Evolutionary conservation across 2,797 vertebrate species (phyloP), one percentile per base, ranked within the genome.

Genomic region (Gallinago nigripennis): DNA sequence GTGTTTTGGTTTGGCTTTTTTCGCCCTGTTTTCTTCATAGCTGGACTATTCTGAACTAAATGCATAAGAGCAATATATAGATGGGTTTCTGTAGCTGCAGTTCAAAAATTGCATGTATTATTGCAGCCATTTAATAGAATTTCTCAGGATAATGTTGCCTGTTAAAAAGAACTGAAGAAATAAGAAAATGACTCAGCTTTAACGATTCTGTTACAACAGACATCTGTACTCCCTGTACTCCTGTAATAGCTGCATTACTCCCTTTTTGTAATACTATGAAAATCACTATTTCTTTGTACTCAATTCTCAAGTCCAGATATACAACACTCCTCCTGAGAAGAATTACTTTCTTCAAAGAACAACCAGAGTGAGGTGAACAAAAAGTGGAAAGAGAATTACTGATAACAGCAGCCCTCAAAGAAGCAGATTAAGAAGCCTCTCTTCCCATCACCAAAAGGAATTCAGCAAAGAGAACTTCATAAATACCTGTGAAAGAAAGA

Each of bases 191-290:
- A 16, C 24, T 64, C 2, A 1, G 10, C 28, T 92, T 19, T 20
- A 27, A 68, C 20, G 10, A 43, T 11, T 58, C 60, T 66, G 13
- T 25, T 65, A 39, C 19, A 50, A 69, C n/a, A 92, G 50, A 35
- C 20, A 46, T 0, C 25, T 21, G 16, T 70, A 45, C 7, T 23
- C 23, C 16, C 18, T 37, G 7, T 3, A 46, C 1, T 39, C 39
- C 39, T 39, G 39, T 39, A 39, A 39, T 39, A 39, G 39, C 39
- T 39, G 39, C 6, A 39, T 39, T 39, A 39, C 39, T 39, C 39
- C 39, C 61, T 16, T 71, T 79, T 35, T 7, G 18, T 20, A 80
- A 64, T 51, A 28, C 3, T 16, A 37, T 21, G 57, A 39, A 68
- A 82, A 20, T 5, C 50, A 82, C 50, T 28, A 31, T 16, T 73